Conservation (phyloP, 2,113 vertebrate genomes). For the Plotosus lineatus region DNA sequence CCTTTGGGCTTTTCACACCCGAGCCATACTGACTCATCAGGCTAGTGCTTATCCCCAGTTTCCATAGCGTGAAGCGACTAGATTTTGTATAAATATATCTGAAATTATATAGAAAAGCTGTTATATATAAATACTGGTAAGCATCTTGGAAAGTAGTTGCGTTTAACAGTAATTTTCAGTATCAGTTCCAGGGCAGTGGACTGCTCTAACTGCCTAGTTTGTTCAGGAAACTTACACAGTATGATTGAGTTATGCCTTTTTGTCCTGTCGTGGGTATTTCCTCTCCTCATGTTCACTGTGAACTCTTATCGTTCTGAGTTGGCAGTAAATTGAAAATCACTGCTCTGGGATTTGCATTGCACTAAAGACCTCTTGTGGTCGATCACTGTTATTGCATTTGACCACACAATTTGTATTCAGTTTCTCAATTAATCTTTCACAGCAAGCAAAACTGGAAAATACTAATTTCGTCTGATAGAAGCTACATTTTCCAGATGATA, state of each 20-base stretch:
- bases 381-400: slow-evolving; percentile 18
- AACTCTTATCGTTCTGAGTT: background rate
- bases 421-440: background rate
- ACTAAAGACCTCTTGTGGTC: slow-evolving; percentile 46
- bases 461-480: background rate
- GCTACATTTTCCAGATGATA: background rate
- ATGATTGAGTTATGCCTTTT: slow-evolving; percentile 7
- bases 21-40: too few species aligned
- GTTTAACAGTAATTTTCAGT: background rate
- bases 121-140: background rate
- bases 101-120: too few species aligned
- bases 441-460: background rate
- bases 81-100: too few species aligned
- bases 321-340: background rate
- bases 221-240: slow-evolving; percentile 5
- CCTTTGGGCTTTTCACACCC: too few species aligned
- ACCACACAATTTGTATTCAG: background rate
- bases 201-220: background rate
- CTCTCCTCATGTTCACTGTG: background rate
- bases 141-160: too few species aligned
- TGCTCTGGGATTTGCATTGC: slow-evolving; percentile 1
- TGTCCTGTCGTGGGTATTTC: background rate
- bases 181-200: background rate
- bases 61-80: too few species aligned
- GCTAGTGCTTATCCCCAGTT: too few species aligned